Base-by-base conservation (phyloP, 2,888 invertebrate species). In the Meghimatium bilineatum region DNA sequence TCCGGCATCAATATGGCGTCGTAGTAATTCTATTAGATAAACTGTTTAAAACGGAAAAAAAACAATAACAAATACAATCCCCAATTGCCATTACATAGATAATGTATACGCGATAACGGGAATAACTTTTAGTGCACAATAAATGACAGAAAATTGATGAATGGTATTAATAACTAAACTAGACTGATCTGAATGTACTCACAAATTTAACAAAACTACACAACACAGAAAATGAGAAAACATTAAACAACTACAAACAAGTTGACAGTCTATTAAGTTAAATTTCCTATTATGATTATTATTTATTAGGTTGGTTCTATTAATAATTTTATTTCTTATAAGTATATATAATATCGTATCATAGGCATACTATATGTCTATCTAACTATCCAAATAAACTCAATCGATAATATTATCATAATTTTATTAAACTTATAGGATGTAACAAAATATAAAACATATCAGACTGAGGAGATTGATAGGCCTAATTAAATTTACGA, bases 1-100 rank as follows among this genome's bases (percentile, higher is more conserved):
- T 71, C 71, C 71, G 36, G 71, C n/a, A 71, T 23, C 36, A 71
- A 71, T 38, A 71, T 71, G 71, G 71, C 71, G 71, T 71, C 71
- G 36, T 38, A 56, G 29, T 34, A 20, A 34, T 69, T 63, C n/a
- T n/a, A 36, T 69, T 32, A 36, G 12, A 69, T 69, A 69, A 36
- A 69, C 14, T 36, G 17, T 69, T 36, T 36, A 69, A 17, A 34
- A 20, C 36, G 14, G 20, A 10, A 14, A 36, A 36, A 10, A 14
- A 36, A 36, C 29, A 8, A 63, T 23, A 63, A 29, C 56, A 63
- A 63, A 63, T 8, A 12, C 26, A n/a, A 2, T 3, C 23, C 14
- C n/a, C n/a, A 63, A n/a, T 5, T 5, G n/a, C 14, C 3, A 63
- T 63, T n/a, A 29, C 26, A 63, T 56, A 8, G 1, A 63, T 63